Base-by-base conservation (phyloP, 2,113 vertebrate species). In the Xiphophorus couchianus region DNA sequence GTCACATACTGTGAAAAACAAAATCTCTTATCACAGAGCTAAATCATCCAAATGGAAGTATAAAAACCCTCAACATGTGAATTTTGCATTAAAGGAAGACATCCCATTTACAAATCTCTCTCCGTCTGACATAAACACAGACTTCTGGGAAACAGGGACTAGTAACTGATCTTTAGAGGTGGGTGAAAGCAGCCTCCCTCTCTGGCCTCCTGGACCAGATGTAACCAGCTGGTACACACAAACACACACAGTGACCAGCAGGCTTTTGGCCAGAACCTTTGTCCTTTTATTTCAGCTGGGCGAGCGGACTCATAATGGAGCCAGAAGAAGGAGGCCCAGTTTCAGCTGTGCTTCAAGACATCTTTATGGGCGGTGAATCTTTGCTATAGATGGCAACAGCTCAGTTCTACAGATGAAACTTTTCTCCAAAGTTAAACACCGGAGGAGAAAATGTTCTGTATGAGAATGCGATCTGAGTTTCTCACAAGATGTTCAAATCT, bases 191-290 rank as follows among this genome's bases (percentile, higher is more conserved):
- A 77, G 63, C 44, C 78, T 88, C 84, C 86, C 70, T 54, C 66
- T 74, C 62, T 85, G 86, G 88, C 82, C 90, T 92, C 84, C 86
- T 61, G 82, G 87, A 90, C 90, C 87, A 92, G 90, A 92, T 91
- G 89, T 87, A 91, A 90, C 89, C 87, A 91, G 86, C 85, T 90
- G 88, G 71, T 66, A 76, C 73, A 82, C 79, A 84, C 78, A 77
- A 63, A 76, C 74, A 75, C 80, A 60, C 76, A 48, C 63, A 69
- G 73, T 82, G 75, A 71, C 76, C 78, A 86, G 73, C 78, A 87
- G 83, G 87, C 77, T 77, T 71, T 63, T 85, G 77, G 87, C 88
- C 90, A 93, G 75, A 91, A 83, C 82, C 51, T 92, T 89, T 89
- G 84, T 86, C 84, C 80, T 92, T 84, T 92, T 15, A 28, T 89